Evolutionary conservation across 2,797 vertebrate species (phyloP).

Genomic region (Crenichthys baileyi): DNA sequence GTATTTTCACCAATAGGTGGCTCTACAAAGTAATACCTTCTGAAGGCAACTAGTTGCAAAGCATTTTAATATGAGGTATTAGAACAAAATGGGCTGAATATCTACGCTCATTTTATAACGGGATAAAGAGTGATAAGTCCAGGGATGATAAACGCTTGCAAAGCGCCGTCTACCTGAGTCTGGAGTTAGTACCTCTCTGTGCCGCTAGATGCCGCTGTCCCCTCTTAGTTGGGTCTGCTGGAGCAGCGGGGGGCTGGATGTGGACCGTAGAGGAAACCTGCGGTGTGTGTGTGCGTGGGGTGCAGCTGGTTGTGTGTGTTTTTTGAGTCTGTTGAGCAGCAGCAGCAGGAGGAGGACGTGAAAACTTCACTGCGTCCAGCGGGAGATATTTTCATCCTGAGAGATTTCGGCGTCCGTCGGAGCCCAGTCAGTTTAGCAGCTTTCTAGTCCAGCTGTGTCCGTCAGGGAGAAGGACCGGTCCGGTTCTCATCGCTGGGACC

Average conservation of each 20-base stretch:
- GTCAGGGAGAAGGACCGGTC: conserved; percentile 51
- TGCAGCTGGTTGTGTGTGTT: conserved; percentile 32
- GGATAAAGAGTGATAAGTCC: neutral
- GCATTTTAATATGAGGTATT: too few species aligned
- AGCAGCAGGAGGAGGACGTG: conserved; percentile 57
- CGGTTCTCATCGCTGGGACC: conserved; percentile 50
- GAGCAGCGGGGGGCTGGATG: conserved; percentile 46
- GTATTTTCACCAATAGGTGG: neutral
- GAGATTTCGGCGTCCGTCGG: neutral
- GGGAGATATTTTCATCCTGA: conserved; percentile 11
- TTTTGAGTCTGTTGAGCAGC: conserved; percentile 28
- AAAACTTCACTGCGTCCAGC: conserved; percentile 71
- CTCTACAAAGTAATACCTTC: neutral
- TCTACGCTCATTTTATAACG: neutral
- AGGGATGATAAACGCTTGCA: neutral
- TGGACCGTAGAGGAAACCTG: conserved; percentile 47
- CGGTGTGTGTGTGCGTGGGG: conserved; percentile 35
- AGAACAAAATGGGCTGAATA: neutral
- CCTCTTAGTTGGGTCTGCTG: neutral
- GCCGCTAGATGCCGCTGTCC: conserved; percentile 47
- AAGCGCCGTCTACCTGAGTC: neutral
- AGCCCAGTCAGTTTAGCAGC: conserved; percentile 21
- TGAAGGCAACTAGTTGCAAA: too few species aligned
- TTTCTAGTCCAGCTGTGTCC: conserved; percentile 41
- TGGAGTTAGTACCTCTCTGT: neutral